Evolutionary conservation across 1,140 invertebrate genomes (phyloP).

Genomic region (Lepeophtheirus salmonis): DNA sequence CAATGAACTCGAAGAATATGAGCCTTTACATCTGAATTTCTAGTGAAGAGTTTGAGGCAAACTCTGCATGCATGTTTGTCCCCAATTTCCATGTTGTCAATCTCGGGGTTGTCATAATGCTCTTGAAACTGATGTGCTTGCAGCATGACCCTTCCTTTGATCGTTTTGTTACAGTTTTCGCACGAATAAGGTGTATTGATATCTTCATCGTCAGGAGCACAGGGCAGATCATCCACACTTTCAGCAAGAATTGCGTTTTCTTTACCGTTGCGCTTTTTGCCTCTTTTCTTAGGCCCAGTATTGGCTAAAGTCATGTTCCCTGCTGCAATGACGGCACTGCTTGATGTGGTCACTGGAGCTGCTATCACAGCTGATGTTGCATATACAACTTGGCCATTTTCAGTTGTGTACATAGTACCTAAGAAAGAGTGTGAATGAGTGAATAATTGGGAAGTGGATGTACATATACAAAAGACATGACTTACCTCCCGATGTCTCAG

Average conservation of each 20-base stretch:
- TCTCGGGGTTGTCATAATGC: slow-evolving; percentile 16
- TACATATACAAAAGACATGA: too few relatives aligned
- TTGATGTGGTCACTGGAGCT: background rate
- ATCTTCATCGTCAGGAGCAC: slow-evolving; percentile 16
- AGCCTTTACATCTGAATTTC: slow-evolving; percentile 17
- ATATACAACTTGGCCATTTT: slow-evolving; percentile 15
- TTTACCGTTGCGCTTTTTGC: slow-evolving; percentile 4
- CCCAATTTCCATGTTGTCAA: slow-evolving; percentile 13
- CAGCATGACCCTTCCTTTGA: slow-evolving; percentile 16
- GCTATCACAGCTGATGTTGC: slow-evolving; percentile 3
- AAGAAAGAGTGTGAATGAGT: background rate
- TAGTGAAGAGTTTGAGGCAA: slow-evolving; percentile 17
- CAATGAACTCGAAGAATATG: slow-evolving; percentile 18
- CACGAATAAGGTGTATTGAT: slow-evolving; percentile 16
- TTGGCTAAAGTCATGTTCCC: background rate
- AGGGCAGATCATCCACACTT: slow-evolving; percentile 9
- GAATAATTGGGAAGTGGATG: too few relatives aligned
- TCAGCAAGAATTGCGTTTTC: slow-evolving; percentile 10
- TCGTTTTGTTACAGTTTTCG: slow-evolving; percentile 15
- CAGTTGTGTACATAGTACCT: slow-evolving; percentile 13
- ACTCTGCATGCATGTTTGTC: slow-evolving; percentile 16
- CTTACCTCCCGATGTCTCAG: slow-evolving; percentile 9
- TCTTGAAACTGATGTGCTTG: slow-evolving; percentile 18
- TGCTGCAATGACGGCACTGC: background rate
- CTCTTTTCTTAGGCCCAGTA: background rate